Conservation (phyloP, 2,888 invertebrate species). For the Phaonia tiefii region DNA sequence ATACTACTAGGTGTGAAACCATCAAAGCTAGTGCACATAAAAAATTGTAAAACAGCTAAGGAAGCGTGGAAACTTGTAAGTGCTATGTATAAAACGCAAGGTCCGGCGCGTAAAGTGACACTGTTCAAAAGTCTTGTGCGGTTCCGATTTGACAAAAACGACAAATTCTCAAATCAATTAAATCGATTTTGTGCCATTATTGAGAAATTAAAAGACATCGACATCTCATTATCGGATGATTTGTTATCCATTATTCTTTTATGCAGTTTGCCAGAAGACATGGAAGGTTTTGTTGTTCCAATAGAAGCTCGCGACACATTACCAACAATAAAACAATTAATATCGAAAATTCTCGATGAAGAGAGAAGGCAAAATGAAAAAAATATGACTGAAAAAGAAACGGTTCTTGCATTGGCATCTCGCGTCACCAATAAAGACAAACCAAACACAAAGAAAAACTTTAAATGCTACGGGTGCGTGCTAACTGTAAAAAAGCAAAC, state of each 20-base stretch:
- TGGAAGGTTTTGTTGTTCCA: constrained; percentile 56
- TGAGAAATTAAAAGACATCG: constrained; percentile 57
- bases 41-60: constrained; percentile 50
- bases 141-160: constrained; percentile 36
- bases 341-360: constrained; percentile 53
- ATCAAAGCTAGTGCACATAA: constrained; percentile 45
- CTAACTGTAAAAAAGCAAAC: no score
- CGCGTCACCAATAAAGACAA: no score
- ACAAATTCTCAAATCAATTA: constrained; percentile 52
- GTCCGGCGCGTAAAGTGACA: no score
- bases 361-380: background rate
- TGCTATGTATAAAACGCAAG: no score
- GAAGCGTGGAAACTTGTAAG: constrained; percentile 58
- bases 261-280: constrained; percentile 55
- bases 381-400: no score
- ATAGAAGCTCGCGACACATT: constrained; percentile 58
- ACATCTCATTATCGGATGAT: constrained; percentile 45
- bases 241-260: constrained; percentile 55
- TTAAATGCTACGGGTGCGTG: no score
- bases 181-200: constrained; percentile 48
- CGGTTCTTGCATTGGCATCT: no score
- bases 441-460: no score
- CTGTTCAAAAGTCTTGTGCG: no score
- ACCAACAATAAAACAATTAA: constrained; percentile 46
- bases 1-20: constrained; percentile 51